These are phyloP conservation scores for Protobothrops mucrosquamatus DNA, from an alignment of 2,113 vertebrate genomes.

Conservation along the genomic window DNA sequence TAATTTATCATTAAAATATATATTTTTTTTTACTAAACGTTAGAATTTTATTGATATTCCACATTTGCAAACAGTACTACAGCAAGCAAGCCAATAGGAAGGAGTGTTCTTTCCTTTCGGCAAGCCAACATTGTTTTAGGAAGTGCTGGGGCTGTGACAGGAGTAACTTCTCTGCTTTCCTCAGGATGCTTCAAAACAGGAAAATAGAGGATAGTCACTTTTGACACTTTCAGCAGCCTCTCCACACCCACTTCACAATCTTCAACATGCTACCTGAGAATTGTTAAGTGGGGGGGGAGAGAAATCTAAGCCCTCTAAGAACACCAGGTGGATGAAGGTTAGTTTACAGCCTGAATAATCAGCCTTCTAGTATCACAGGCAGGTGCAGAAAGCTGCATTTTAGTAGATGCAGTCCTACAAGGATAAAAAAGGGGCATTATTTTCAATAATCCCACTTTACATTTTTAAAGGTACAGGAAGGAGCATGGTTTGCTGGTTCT, in stretches of 20 bases:
- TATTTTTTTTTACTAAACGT: not conserved
- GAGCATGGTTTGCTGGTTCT: not conserved
- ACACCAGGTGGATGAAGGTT: not conserved
- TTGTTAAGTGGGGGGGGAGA: not conserved
- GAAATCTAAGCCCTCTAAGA: not conserved
- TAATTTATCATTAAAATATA: not conserved
- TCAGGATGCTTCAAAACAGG: not conserved
- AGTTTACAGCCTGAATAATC: not conserved
- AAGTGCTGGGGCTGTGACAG: not conserved
- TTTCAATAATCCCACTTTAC: not conserved
- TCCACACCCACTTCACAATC: not conserved
- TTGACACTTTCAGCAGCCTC: too few species aligned
- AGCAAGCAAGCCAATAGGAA: not conserved
- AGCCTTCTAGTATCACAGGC: not conserved
- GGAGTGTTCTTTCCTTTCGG: not conserved
- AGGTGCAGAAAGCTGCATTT: not conserved
- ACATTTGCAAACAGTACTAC: not conserved
- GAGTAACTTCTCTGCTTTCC: not conserved
- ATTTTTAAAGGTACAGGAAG: not conserved
- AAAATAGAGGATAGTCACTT: not conserved
- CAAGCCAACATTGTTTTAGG: not conserved
- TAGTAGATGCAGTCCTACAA: not conserved
- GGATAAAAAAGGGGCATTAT: not conserved
- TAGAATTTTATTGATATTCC: not conserved
- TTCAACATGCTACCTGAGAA: not conserved